Evolutionary conservation across 2,888 invertebrate species (phyloP).

Genomic region (Oasisia sp.): DNA sequence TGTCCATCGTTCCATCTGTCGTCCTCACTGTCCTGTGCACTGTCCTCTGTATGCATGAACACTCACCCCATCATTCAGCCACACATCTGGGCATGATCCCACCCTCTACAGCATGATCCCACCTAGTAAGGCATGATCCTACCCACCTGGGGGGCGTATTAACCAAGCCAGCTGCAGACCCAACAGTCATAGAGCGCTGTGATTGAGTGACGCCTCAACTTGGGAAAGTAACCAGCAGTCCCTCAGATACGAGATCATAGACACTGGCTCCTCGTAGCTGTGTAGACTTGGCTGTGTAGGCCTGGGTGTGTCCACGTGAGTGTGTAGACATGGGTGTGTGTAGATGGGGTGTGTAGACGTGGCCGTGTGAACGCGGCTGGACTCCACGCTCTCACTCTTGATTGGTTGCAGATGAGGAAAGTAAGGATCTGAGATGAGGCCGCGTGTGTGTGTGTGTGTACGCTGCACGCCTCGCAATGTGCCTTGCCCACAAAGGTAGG

Average conservation of each 20-base stretch:
- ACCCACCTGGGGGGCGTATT: neutral
- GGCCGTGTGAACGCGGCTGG: no score
- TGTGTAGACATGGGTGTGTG: neutral
- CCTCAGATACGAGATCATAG: neutral
- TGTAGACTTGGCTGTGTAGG: neutral
- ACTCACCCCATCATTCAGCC: no score
- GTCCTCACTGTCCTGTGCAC: no score
- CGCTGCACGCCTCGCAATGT: neutral
- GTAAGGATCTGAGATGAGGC: constrained; percentile 17
- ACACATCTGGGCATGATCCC: no score
- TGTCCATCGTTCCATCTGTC: no score
- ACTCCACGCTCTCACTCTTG: neutral
- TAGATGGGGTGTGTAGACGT: no score
- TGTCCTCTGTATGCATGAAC: no score
- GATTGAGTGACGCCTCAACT: neutral
- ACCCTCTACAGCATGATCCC: neutral
- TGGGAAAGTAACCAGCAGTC: neutral
- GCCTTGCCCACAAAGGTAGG: constrained; percentile 17
- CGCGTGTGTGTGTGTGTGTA: neutral
- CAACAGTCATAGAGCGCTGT: neutral
- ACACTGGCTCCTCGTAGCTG: neutral
- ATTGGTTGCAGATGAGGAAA: constrained; percentile 13
- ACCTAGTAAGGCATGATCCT: neutral
- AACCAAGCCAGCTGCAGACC: neutral
- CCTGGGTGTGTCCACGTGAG: neutral